Percentiles rank a stretch among this genome's conserved stretches.
Conservation (phyloP, 2,888 invertebrate species). For the Cetonia aurata region DNA sequence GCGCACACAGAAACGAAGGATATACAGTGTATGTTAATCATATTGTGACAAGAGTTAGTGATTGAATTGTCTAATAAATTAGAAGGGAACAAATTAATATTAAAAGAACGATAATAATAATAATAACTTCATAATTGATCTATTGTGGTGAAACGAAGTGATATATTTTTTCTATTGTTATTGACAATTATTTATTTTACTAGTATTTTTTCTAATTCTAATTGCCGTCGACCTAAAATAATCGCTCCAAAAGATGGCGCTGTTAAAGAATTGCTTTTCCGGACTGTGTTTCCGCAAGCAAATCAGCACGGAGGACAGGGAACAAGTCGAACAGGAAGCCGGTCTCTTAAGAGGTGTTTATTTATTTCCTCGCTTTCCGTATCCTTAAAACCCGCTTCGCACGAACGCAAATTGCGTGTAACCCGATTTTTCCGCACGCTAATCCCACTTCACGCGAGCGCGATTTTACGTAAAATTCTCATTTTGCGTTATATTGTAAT, state of each 20-base stretch:
- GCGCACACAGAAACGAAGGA: background rate
- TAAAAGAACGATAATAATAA: constrained; percentile 1
- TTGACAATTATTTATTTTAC: constrained; percentile 20
- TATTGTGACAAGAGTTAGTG: constrained; percentile 13
- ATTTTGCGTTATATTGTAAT: background rate
- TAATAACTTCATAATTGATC: constrained; percentile 11
- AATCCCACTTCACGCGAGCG: background rate
- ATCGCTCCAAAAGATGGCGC: constrained; percentile 47
- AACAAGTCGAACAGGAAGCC: constrained; percentile 57
- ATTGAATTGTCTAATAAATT: constrained; percentile 2
- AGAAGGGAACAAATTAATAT: constrained; percentile 18
- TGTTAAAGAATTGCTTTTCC: constrained; percentile 53
- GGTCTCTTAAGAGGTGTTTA: constrained; percentile 53
- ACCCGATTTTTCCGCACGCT: background rate
- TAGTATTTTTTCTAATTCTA: too few species aligned
- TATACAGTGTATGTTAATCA: constrained; percentile 10
- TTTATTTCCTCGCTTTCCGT: constrained; percentile 7
- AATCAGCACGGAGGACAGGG: constrained; percentile 39
- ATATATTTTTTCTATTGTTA: constrained; percentile 7
- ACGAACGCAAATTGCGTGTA: background rate
- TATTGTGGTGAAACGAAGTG: constrained; percentile 16
- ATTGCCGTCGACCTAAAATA: background rate
- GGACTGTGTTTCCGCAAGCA: constrained; percentile 51
- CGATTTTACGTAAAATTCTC: constrained; percentile 19
- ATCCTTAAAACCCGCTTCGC: constrained; percentile 2